A percentile compares a stretch with the other conserved stretches of the same genome.
Conservation (phyloP, 1,140 invertebrate species). For the Musca domestica region DNA sequence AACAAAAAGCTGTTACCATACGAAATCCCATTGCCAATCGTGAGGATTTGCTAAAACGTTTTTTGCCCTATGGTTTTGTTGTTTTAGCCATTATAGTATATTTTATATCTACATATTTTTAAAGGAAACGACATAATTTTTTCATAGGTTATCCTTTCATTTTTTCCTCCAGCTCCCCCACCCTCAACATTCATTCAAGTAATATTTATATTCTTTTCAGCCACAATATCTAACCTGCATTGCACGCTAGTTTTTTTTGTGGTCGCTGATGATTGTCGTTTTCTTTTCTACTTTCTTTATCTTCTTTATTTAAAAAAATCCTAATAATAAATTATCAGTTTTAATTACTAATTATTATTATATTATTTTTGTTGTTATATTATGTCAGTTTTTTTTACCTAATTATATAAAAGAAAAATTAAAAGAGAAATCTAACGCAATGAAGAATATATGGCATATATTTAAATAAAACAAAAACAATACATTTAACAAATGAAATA, state of each 20-base stretch:
- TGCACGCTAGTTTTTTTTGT: neutral
- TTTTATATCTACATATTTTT: constrained; percentile 32
- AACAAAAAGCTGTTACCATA: constrained; percentile 21
- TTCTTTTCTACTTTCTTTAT: neutral
- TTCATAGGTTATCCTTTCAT: neutral
- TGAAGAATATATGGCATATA: constrained; percentile 16
- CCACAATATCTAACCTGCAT: neutral
- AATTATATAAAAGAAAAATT: neutral
- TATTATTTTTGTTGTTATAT: neutral
- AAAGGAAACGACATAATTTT: neutral
- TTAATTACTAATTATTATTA: constrained; percentile 15
- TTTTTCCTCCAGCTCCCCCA: neutral
- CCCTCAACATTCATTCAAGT: neutral
- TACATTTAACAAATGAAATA: constrained; percentile 6
- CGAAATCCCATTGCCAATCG: constrained; percentile 2
- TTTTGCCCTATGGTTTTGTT: constrained; percentile 36
- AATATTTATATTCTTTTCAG: neutral
- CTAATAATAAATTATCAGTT: neutral
- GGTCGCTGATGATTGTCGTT: neutral
- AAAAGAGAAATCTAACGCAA: constrained; percentile 1
- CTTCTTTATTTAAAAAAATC: neutral
- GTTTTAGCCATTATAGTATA: constrained; percentile 42
- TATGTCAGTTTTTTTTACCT: neutral
- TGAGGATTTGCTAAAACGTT: constrained; percentile 20
- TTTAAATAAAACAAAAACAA: constrained; percentile 1